phyloP scores from a whole-genome alignment of 2,797 vertebrate species.

The Melopsittacus undulatus region DNA sequence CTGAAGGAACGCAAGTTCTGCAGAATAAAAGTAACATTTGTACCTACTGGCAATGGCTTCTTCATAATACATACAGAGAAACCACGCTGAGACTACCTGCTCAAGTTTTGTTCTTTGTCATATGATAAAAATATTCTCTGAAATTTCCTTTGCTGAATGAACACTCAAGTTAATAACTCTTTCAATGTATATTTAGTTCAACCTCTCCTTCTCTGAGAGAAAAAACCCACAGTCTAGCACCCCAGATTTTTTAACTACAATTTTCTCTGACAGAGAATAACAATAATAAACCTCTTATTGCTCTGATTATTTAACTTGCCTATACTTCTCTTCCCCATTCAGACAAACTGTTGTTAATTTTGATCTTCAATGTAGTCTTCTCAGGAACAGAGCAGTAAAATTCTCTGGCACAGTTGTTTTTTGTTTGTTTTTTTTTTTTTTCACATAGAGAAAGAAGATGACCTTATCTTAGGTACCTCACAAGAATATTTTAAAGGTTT shows the following conservation, averaged over 20 bases:
- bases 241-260: background rate
- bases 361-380: background rate
- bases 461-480: background rate
- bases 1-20: background rate
- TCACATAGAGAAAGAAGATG: background rate
- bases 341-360: background rate
- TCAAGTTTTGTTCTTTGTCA: background rate
- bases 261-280: background rate
- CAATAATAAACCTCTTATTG: background rate
- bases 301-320: background rate
- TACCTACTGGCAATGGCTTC: background rate
- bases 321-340: background rate
- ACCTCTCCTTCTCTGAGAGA: background rate
- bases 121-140: background rate
- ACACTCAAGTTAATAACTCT: background rate
- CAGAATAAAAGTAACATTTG: background rate
- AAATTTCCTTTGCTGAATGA: background rate
- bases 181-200: background rate
- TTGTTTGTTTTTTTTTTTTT: background rate
- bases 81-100: background rate
- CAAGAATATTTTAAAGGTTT: background rate
- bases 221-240: background rate
- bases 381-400: background rate
- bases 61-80: background rate
- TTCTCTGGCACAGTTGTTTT: background rate